Base-by-base conservation (phyloP, 2,797 vertebrate species). In the Mus caroli region DNA sequence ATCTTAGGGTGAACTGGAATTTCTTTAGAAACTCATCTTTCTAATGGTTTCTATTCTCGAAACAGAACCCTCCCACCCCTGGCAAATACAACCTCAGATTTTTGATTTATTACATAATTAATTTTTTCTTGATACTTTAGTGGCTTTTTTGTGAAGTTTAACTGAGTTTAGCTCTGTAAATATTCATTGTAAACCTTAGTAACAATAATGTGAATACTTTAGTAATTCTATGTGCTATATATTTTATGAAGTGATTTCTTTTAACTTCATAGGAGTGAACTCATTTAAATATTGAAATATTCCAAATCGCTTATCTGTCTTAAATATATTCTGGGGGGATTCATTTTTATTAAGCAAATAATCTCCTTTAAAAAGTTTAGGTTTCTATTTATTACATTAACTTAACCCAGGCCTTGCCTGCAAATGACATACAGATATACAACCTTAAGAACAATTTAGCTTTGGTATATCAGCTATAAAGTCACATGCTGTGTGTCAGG, bases 291-390 rank as follows among this genome's bases (percentile, higher is more conserved):
- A 85, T 78, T 94, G 91, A 92, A 88, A 77, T 91, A 94, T 85
- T 87, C 77, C 31, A 90, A 78, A 62, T 5, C 10, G 15, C 69
- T 67, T 7, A 31, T 88, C 40, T 78, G 60, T 95, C 85, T 94
- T 80, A 89, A 75, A 17, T 91, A 83, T 85, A 14, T 17, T 88
- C 40, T 88, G 26, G 46, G 11, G 2, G 50, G 52, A 86, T 43
- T 26, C n/a, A 92, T 83, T 94, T 31, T 89, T 91, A n/a, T n/a
- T 93, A 96, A 95, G n/a, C 9, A 85, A 95, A 92, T 90, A 92
- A 92, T 79, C 54, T 17, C 37, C 20, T 73, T 82, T 93, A 60
- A 79, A 94, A 73, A 8, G 7, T 93, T 95, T 52, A 76, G 17
- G 64, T 84, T 96, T 95, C 85, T 90, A 90, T 79, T 76, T 43